Evolutionary conservation across 2,797 vertebrate genomes (phyloP).

Genomic region (Spea hammondii): DNA sequence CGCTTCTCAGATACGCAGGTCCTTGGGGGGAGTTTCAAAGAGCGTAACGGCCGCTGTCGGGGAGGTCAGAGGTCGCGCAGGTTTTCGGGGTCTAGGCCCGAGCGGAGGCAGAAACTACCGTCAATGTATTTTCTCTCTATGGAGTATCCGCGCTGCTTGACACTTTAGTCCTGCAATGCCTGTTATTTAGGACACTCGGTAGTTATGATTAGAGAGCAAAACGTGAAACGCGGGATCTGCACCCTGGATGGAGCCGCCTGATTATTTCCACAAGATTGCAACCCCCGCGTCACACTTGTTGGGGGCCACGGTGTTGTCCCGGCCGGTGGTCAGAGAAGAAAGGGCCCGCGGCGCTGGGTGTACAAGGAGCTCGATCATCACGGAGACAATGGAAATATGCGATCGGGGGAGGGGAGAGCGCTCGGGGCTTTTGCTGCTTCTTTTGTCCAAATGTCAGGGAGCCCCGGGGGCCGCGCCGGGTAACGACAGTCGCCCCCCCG

Average conservation of each 20-base stretch:
- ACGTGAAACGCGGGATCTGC: too few relatives aligned
- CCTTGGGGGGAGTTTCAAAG: conserved; percentile 57
- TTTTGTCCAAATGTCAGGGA: conserved; percentile 60
- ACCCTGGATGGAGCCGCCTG: too few relatives aligned
- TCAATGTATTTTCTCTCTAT: conserved; percentile 80
- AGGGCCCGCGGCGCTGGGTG: too few relatives aligned
- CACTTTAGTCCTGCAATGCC: conserved; percentile 75
- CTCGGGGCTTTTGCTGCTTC: conserved; percentile 25
- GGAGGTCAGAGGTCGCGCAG: conserved; percentile 69
- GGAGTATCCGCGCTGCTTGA: conserved; percentile 58
- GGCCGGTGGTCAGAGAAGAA: too few relatives aligned
- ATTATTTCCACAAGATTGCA: too few relatives aligned
- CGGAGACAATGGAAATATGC: conserved; percentile 54
- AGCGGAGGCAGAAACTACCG: conserved; percentile 58
- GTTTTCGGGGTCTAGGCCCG: conserved; percentile 63
- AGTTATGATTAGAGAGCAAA: too few relatives aligned
- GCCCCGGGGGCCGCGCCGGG: conserved; percentile 45
- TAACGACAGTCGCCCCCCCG: conserved; percentile 54
- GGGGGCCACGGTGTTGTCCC: too few relatives aligned
- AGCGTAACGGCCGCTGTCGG: conserved; percentile 53
- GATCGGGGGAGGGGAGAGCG: conserved; percentile 21
- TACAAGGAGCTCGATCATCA: conserved; percentile 62
- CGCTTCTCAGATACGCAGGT: conserved; percentile 3
- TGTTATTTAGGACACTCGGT: too few relatives aligned
- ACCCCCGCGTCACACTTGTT: too few relatives aligned